Base-by-base conservation (phyloP, 2,113 vertebrate species). In the Hylia prasina region DNA sequence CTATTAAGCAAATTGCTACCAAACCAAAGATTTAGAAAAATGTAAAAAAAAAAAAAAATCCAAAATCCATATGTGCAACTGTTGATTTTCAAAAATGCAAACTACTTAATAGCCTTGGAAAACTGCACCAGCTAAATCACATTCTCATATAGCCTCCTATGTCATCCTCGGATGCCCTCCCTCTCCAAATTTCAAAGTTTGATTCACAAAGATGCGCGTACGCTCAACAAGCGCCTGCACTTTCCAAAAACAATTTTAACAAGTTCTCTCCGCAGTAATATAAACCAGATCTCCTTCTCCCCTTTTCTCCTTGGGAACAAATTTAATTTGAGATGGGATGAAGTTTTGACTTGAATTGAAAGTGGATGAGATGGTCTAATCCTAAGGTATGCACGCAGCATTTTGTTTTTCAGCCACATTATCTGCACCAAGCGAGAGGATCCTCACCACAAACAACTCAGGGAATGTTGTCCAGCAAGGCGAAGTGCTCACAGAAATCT, bases 1-100 rank as follows among this genome's bases (percentile, higher is more conserved):
- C 42, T 57, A 68, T 24, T 70, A 45, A 85, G 61, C 0, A n/a
- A 47, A 21, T 7, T 57, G 10, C 33, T 65, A 78, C 27, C 60
- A 69, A 76, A 72, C 7, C 11, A 68, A 10, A 42, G 8, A 58
- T 69, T 77, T 80, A 56, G 25, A 80, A 69, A 11, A 37, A 64
- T 3, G 3, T 19, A 15, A 44, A 58, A 54, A 56, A 56, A 57
- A 65, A 27, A 51, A 53, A 28, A 10, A 25, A 28, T 25, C 19
- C 11, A n/a, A 83, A 86, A 73, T 31, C 22, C 7, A 5, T 18
- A 60, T 0, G 0, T 6, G 1, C 1, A 60, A 39, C 15, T 37
- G 4, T 23, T 79, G 39, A 28, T 66, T 85, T 92, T 57, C 7
- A 61, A 84, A 85, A 73, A 69, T 20, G 4, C 11, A 81, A 61